Base-by-base conservation (phyloP, 2,113 vertebrate genomes). In the Aldabrachelys gigantea region DNA sequence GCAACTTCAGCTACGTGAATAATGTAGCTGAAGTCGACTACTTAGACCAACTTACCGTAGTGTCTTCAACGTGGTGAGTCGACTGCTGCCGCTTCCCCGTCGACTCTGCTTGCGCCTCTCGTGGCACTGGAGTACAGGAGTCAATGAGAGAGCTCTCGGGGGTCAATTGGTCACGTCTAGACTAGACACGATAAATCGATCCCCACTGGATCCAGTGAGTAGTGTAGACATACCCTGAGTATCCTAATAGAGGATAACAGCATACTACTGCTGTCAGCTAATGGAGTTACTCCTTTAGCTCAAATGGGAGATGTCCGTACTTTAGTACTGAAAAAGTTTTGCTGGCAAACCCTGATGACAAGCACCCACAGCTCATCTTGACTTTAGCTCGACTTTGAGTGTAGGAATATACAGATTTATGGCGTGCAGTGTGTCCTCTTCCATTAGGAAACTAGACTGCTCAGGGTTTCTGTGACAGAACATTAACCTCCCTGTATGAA, bases 181-280 rank as follows among this genome's bases (percentile, higher is more conserved):
- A 50, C 49, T 50, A 50, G 49, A 50, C 49, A 2, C 13, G 4
- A 50, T 50, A 50, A 50, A 50, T 50, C 13, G 1, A 50, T 50
- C 49, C 49, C 49, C 49, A 50, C 49, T 50, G 49, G 49, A 50
- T 50, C 49, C 49, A 5, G 13, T 4, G 49, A 14, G 49, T 50
- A 50, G 49, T 50, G 49, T 14, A 50, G 49, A 50, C 13, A 50
- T 50, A 50, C 13, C 49, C 49, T 50, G 49, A 49, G 31, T 65
- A 93, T 93, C 52, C 91, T 78, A 56, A 69, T 84, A 96, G 69
- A 78, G 86, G 96, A 95, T 80, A 72, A 84, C 31, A 91, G 12
- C 19, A 17, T 56, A 12, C 27, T 84, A 10, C 41, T 93, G 44
- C 41, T 95, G 88, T 83, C 56, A 96, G 19, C 52, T 75, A 89